These are phyloP conservation scores for Styela plicata DNA, from an alignment of 23 tunicate species.

Conservation along the genomic window DNA sequence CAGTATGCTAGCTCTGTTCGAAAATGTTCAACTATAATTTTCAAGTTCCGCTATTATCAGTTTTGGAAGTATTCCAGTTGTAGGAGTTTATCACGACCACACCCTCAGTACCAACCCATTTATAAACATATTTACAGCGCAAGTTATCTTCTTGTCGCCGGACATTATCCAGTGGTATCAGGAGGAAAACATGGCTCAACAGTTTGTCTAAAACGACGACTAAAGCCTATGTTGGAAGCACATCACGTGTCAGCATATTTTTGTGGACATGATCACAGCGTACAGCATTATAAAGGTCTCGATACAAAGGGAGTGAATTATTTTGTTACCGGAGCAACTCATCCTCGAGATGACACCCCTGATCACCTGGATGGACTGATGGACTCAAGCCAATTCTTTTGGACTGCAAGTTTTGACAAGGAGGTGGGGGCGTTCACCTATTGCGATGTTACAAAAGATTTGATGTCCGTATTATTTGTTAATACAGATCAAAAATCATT, in stretches of 20 bases:
- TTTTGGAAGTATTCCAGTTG: no score
- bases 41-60: no score
- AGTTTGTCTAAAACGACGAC: slow-evolving; percentile 56
- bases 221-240: slow-evolving; percentile 63
- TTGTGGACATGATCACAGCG: slow-evolving; percentile 93
- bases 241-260: slow-evolving; percentile 80
- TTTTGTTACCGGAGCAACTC: slow-evolving; percentile 79
- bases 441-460: slow-evolving; percentile 82
- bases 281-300: slow-evolving; percentile 67
- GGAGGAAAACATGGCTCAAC: slow-evolving; percentile 91
- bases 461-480: slow-evolving; percentile 69
- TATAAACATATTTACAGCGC: slow-evolving; percentile 32
- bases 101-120: no score
- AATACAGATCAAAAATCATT: slow-evolving; percentile 40
- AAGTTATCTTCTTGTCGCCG: slow-evolving; percentile 81
- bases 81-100: no score
- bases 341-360: slow-evolving; percentile 65
- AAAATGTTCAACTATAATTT: no score
- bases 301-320: slow-evolving; percentile 78
- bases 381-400: slow-evolving; percentile 60
- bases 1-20: no score
- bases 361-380: slow-evolving; percentile 73
- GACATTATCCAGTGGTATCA: slow-evolving; percentile 88
- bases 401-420: slow-evolving; percentile 77
- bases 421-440: slow-evolving; percentile 79